Evolutionary conservation across 2,797 vertebrate genomes (phyloP).

Genomic region (Catostomus latipinnis): DNA sequence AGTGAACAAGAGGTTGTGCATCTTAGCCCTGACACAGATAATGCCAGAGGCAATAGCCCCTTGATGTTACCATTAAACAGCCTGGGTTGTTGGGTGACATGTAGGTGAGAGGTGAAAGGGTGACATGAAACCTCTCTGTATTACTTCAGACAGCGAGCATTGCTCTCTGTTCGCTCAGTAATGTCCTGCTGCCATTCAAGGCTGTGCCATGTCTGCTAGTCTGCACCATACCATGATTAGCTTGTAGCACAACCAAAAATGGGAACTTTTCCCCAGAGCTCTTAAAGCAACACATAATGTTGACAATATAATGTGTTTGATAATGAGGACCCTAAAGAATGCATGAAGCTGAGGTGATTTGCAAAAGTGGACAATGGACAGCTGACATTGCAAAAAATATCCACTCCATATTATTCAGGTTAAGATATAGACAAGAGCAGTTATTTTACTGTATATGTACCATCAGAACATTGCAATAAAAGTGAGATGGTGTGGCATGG

Average conservation of each 20-base stretch:
- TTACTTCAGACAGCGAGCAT: constrained; percentile 38
- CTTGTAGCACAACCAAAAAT: neutral
- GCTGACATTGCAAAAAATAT: no score
- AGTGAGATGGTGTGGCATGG: no score
- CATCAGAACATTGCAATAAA: no score
- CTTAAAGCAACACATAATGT: neutral
- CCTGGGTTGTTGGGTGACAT: constrained; percentile 44
- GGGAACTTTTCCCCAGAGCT: neutral
- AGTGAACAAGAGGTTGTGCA: constrained; percentile 55
- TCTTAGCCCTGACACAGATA: constrained; percentile 55
- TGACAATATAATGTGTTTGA: neutral
- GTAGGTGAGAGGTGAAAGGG: constrained; percentile 52
- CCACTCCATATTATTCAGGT: no score
- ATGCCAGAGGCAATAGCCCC: constrained; percentile 45
- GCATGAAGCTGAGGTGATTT: no score
- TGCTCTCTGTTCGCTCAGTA: constrained; percentile 28
- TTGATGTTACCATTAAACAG: constrained; percentile 59
- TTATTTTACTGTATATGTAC: no score
- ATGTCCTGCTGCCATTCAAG: neutral
- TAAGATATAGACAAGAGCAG: no score
- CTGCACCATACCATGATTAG: neutral
- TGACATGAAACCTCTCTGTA: constrained; percentile 52
- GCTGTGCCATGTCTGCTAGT: neutral
- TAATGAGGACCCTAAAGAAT: neutral
- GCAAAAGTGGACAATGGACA: no score